phyloP scores from a whole-genome alignment of 2,113 vertebrate genomes.

The Paratilapia polleni region DNA sequence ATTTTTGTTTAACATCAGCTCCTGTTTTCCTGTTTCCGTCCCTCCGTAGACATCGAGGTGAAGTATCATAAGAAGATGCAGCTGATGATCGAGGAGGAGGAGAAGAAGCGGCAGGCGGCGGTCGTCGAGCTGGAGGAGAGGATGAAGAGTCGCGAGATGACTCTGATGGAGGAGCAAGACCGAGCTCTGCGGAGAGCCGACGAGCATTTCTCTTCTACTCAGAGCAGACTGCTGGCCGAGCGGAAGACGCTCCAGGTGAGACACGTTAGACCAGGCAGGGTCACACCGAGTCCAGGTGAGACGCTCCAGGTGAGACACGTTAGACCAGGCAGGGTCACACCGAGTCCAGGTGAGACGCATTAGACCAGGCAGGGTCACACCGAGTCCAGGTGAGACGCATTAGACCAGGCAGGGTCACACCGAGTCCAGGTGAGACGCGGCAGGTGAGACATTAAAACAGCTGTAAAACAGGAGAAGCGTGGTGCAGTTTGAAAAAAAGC shows the following conservation, averaged over 20 bases:
- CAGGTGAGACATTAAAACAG: not conserved
- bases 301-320: conserved; percentile 82
- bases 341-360: conserved; percentile 81
- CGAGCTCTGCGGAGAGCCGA: conserved; percentile 83
- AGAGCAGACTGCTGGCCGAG: conserved; percentile 82
- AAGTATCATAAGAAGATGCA: conserved; percentile 85
- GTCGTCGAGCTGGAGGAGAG: conserved; percentile 83
- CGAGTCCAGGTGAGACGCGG: not conserved
- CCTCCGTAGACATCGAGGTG: conserved; percentile 82
- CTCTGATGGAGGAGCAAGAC: conserved; percentile 84
- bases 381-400: conserved; percentile 81
- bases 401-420: not conserved
- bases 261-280: not conserved
- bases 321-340: not conserved
- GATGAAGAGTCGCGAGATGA: conserved; percentile 80
- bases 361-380: not conserved
- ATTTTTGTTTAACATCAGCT: too few species aligned
- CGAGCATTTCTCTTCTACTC: conserved; percentile 81
- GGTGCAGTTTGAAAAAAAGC: too few species aligned
- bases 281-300: rapidly evolving
- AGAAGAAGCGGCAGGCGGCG: conserved; percentile 81
- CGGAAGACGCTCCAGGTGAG: conserved; percentile 87
- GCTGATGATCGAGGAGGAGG: conserved; percentile 76
- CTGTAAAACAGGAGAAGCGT: not conserved
- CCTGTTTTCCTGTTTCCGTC: not conserved